Base-by-base conservation (phyloP, 2,797 vertebrate genomes). In the Hirundo rustica region DNA sequence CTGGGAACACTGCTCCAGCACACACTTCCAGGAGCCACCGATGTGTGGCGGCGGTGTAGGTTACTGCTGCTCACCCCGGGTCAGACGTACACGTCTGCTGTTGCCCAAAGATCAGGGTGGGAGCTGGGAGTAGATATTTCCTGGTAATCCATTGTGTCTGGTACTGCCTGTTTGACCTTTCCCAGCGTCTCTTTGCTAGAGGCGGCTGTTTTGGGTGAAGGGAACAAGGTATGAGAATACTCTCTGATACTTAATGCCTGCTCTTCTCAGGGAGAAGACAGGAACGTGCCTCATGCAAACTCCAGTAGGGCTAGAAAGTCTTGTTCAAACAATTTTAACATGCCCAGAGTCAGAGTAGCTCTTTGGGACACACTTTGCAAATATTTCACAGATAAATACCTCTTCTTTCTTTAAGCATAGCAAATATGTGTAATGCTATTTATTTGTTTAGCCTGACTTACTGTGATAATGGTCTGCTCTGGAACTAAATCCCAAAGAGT, bases 21-120 rank as follows among this genome's bases (percentile, higher is more conserved):
- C 48, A 30, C 62, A 16, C 32, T 29, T 64, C 45, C 32, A 22
- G 60, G 78, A 65, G 6, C 11, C 7, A 3, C 13, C 1, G 0
- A 2, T 7, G 1, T 0, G 23, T 42, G 26, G 17, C 4, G 13
- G 6, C 0, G 0, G 11, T 58, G 34, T 0, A 16, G n/a, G 47
- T 48, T 25, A 9, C 32, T 51, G 72, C 50, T 29, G 36, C 22
- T 26, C 23, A 9, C 53, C 9, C 34, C 0, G 0, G 13, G 44
- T 55, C 54, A 82, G 45, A 54, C 1, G 2, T 32, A 9, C 22
- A 38, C 16, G 1, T 20, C 58, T 88, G 21, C 14, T 72, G 44
- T 16, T 45, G 10, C 45, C 47, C 38, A 21, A 16, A 90, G 16
- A 34, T 40, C 1, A 0, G 36, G 48, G 30, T 27, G 36, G 50